A percentile compares a stretch with the other conserved stretches of the same genome.
Evolutionary conservation across 2,797 vertebrate genomes (phyloP).

Genomic region (Falco berigora): DNA sequence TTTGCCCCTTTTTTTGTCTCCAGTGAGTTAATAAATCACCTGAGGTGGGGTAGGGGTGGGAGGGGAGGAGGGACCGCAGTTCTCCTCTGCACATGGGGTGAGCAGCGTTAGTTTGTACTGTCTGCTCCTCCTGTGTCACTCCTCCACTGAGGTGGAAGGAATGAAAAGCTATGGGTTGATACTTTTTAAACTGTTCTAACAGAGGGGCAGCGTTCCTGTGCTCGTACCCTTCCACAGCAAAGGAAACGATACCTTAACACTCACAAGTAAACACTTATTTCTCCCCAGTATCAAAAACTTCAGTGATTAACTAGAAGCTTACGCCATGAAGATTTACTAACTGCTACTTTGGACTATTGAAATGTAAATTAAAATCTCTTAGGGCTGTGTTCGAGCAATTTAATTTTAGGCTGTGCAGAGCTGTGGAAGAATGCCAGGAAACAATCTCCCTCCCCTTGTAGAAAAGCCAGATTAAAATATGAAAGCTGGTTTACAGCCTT

Average conservation of each 20-base stretch:
- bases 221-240: neutral
- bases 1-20: neutral
- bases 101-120: neutral
- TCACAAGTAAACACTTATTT: neutral
- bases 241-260: neutral
- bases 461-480: neutral
- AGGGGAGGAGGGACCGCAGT: neutral
- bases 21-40: neutral
- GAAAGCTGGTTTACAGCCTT: neutral
- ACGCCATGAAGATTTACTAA: neutral
- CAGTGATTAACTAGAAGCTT: neutral
- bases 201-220: neutral
- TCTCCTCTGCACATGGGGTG: neutral
- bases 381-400: neutral
- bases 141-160: neutral
- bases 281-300: neutral
- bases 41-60: neutral
- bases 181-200: neutral
- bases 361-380: conserved; percentile 41
- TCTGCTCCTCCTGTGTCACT: neutral
- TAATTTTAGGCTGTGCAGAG: conserved; percentile 1
- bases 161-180: neutral
- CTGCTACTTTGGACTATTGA: neutral
- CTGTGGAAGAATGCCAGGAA: conserved; percentile 8
- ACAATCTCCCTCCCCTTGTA: neutral